A percentile compares a stretch with the other conserved stretches of the same genome.
Conservation (phyloP, 2,888 invertebrate species). For the Elegia similella region DNA sequence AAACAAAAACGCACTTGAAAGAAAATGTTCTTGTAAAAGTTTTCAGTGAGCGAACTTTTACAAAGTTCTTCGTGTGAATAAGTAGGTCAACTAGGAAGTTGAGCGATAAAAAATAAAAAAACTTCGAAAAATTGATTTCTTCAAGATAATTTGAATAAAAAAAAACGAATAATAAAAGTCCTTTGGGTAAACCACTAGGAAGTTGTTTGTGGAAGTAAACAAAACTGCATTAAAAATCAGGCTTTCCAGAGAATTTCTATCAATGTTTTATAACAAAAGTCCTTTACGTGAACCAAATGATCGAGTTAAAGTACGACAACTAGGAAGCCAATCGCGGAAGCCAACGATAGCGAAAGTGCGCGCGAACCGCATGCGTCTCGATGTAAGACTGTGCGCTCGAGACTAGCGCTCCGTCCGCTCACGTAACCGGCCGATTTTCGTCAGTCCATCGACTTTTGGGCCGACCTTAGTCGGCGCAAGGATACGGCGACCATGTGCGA, state of each 20-base stretch:
- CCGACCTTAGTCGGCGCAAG: constrained; percentile 12
- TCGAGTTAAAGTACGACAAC: not conserved
- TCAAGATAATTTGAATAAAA: no score
- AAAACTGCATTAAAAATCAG: no score
- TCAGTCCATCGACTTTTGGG: constrained; percentile 22
- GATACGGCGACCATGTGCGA: not conserved
- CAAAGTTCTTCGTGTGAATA: no score
- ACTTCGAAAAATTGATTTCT: no score
- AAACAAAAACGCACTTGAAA: no score
- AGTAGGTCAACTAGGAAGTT: no score
- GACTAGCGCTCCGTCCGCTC: constrained; percentile 44
- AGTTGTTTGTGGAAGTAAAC: no score
- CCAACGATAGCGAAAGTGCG: constrained; percentile 73
- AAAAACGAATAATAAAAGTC: not conserved
- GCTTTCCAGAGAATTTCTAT: no score
- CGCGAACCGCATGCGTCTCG: constrained; percentile 60
- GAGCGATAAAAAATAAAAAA: no score
- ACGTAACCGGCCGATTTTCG: constrained; percentile 53
- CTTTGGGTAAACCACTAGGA: not conserved
- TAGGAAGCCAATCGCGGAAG: constrained; percentile 46
- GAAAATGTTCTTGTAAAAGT: no score
- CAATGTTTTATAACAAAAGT: not conserved
- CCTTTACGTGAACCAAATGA: not conserved
- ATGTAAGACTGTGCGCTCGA: constrained; percentile 58
- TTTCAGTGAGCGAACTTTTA: no score